A percentile compares a stretch with the other conserved stretches of the same genome.
Conservation (phyloP, 35 echinoderm and acorn worm species). For the Nesometra sesokonis region DNA sequence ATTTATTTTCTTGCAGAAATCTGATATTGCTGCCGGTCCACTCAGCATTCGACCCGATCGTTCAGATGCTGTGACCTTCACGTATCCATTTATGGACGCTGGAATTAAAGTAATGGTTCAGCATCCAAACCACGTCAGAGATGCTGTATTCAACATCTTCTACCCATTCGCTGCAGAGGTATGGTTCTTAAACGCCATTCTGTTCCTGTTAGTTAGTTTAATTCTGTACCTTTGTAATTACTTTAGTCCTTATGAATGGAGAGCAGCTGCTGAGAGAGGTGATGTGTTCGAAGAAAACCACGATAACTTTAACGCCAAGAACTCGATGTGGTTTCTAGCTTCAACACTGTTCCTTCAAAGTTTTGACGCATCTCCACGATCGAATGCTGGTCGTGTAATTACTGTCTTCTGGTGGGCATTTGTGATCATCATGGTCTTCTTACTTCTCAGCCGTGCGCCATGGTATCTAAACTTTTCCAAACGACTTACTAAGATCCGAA, state of each 20-base stretch:
- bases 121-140: conserved; percentile 32
- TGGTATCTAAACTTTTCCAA: conserved; percentile 30
- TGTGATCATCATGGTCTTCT: conserved; percentile 45
- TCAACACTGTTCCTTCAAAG: conserved; percentile 54
- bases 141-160: conserved; percentile 37
- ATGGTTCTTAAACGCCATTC: conserved; percentile 41
- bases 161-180: conserved; percentile 51
- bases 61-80: conserved; percentile 32
- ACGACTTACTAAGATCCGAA: conserved; percentile 32
- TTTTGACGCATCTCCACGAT: conserved; percentile 65
- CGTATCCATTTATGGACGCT: conserved; percentile 43
- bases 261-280: conserved; percentile 15
- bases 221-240: conserved; percentile 27
- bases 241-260: conserved; percentile 54
- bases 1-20: conserved; percentile 44
- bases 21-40: conserved; percentile 55
- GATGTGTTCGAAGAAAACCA: conserved; percentile 27
- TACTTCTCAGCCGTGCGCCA: conserved; percentile 35
- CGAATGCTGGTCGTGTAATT: conserved; percentile 63
- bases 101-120: conserved; percentile 46
- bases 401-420: conserved; percentile 66
- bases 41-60: conserved; percentile 27
- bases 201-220: conserved; percentile 22
- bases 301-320: conserved; percentile 36
- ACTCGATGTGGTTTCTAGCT: conserved; percentile 49